phyloP scores from a whole-genome alignment of 1,140 invertebrate genomes.

The Leptinotarsa defecta region DNA sequence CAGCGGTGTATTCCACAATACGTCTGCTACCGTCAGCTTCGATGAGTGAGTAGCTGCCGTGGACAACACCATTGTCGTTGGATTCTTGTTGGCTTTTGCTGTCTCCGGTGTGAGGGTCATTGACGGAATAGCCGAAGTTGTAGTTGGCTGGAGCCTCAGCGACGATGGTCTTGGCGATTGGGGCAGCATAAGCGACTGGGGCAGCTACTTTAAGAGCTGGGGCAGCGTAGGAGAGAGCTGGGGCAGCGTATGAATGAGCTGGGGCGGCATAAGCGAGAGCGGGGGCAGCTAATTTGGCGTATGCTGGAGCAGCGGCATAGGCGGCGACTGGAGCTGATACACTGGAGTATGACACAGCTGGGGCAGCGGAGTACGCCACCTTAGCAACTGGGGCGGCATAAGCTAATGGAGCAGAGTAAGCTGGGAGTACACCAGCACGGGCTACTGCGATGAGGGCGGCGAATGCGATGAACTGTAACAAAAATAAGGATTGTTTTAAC shows the following conservation, averaged over 20 bases:
- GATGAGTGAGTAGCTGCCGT: slow-evolving; percentile 67
- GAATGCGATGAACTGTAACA: slow-evolving; percentile 29
- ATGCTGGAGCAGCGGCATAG: background rate
- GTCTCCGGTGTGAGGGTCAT: slow-evolving; percentile 57
- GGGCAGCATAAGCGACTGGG: slow-evolving; percentile 40
- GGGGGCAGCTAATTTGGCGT: slow-evolving; percentile 20
- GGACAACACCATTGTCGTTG: slow-evolving; percentile 66
- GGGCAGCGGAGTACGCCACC: slow-evolving; percentile 47
- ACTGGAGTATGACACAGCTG: slow-evolving; percentile 54
- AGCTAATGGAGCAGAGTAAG: slow-evolving; percentile 12
- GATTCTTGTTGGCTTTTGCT: slow-evolving; percentile 59
- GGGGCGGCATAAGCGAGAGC: background rate
- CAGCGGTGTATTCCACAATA: slow-evolving; percentile 70
- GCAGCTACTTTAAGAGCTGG: slow-evolving; percentile 20
- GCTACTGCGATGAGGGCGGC: slow-evolving; percentile 32
- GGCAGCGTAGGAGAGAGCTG: slow-evolving; percentile 26
- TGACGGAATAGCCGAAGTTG: slow-evolving; percentile 59
- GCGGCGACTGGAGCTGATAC: slow-evolving; percentile 14
- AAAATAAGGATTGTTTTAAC: background rate
- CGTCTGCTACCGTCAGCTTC: slow-evolving; percentile 67
- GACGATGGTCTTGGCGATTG: slow-evolving; percentile 40
- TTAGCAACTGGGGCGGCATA: slow-evolving; percentile 29
- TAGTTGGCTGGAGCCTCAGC: slow-evolving; percentile 51
- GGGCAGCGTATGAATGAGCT: background rate
- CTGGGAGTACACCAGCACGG: slow-evolving; percentile 25